Percentiles rank a stretch among this genome's conserved stretches.
Conservation (phyloP, 2,888 invertebrate genomes). For the Tetramorium bicarinatum region DNA sequence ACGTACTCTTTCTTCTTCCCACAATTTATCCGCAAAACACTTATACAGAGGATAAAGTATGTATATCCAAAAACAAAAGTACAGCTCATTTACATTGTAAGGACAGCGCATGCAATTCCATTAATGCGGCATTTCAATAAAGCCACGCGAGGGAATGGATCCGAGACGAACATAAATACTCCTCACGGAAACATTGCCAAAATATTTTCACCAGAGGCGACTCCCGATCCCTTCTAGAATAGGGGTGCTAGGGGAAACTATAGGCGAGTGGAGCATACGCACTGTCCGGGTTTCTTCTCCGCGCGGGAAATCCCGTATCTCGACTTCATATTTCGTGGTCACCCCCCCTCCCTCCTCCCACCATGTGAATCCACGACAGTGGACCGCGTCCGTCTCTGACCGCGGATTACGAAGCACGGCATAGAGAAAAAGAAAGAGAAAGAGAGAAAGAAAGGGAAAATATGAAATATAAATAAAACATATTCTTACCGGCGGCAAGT, state of each 20-base stretch:
- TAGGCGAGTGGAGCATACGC: conserved; percentile 15
- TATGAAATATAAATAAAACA: conserved; percentile 86
- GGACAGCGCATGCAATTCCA: conserved; percentile 29
- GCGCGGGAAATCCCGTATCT: conserved; percentile 53
- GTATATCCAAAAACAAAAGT: not conserved
- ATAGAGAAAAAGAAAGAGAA: conserved; percentile 39
- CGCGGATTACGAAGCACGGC: conserved; percentile 45
- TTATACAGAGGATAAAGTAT: not conserved
- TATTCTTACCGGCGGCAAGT: conserved; percentile 82
- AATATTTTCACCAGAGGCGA: conserved; percentile 58
- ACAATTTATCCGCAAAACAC: not conserved
- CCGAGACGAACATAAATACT: conserved; percentile 53
- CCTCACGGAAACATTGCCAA: conserved; percentile 55
- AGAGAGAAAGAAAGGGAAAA: conserved; percentile 73
- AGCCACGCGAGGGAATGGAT: conserved; percentile 24
- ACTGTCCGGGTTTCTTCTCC: not conserved
- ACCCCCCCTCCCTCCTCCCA: conserved; percentile 32
- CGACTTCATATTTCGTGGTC: conserved; percentile 76
- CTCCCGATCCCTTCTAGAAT: conserved; percentile 45
- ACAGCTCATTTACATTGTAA: not conserved
- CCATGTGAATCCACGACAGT: conserved; percentile 71
- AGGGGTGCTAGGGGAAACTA: conserved; percentile 44
- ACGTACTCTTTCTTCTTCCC: not conserved
- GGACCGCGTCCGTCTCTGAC: conserved; percentile 44
- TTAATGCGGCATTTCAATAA: conserved; percentile 50